Conservation (phyloP, 2,113 vertebrate species). For the Camelus bactrianus region DNA sequence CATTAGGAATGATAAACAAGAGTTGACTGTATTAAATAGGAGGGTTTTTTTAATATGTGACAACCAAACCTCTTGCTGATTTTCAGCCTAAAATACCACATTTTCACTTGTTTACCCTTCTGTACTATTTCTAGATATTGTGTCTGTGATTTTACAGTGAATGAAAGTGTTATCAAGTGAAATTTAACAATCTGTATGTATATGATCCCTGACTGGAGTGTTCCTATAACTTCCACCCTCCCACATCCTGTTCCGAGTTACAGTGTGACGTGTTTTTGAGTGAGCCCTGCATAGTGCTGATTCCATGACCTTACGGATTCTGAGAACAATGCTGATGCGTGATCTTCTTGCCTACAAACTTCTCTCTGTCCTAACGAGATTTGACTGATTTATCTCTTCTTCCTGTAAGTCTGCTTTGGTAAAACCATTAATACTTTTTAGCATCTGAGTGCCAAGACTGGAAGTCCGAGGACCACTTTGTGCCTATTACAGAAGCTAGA, state of each 20-base stretch:
- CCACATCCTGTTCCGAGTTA: background rate
- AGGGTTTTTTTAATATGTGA: background rate
- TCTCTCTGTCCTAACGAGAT: background rate
- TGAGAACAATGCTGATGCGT: background rate
- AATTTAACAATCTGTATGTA: background rate
- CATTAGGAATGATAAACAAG: background rate
- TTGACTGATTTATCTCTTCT: conserved; percentile 4
- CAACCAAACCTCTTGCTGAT: background rate
- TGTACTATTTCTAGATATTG: conserved; percentile 30
- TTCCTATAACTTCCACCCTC: background rate
- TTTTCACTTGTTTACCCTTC: background rate
- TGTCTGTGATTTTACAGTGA: conserved; percentile 57
- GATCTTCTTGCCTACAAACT: background rate
- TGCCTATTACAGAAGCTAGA: background rate
- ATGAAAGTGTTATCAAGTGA: conserved; percentile 47
- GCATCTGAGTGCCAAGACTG: conserved; percentile 11
- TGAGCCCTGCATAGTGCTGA: background rate
- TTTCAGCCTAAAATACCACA: conserved; percentile 5
- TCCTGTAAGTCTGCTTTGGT: conserved; percentile 21
- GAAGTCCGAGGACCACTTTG: background rate
- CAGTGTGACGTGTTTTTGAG: background rate
- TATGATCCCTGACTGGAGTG: background rate
- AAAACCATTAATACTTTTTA: conserved; percentile 1
- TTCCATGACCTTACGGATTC: background rate
- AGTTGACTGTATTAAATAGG: conserved; percentile 8